Conservation (phyloP, 2,797 vertebrate species). For the Huso huso region DNA sequence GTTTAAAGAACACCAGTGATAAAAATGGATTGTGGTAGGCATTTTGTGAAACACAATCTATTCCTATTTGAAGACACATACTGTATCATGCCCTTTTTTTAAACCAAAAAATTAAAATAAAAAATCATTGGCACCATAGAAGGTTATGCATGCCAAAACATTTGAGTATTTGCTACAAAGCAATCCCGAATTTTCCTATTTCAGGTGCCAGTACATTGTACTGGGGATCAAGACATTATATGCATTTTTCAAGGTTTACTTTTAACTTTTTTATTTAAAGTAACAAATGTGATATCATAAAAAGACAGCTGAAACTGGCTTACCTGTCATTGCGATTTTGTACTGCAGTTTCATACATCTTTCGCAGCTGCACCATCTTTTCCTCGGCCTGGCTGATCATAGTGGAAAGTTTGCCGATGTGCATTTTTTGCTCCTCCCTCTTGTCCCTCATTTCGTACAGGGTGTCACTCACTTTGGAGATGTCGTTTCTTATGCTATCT, state of each 20-base stretch:
- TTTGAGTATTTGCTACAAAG: too few relatives aligned
- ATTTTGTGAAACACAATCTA: background rate
- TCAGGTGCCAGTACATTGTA: too few relatives aligned
- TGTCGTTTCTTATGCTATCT: conserved; percentile 61
- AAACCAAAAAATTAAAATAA: too few relatives aligned
- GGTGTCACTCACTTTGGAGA: conserved; percentile 45
- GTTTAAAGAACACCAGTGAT: too few relatives aligned
- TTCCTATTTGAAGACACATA: too few relatives aligned
- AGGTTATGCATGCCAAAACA: too few relatives aligned
- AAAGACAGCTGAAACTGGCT: background rate
- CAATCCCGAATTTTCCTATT: too few relatives aligned
- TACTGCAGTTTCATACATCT: conserved; percentile 51
- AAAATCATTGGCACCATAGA: too few relatives aligned
- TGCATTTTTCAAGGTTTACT: background rate
- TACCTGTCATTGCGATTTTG: conserved; percentile 70
- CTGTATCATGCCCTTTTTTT: too few relatives aligned
- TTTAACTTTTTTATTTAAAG: background rate
- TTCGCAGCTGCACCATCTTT: conserved; percentile 57
- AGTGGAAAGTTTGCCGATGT: conserved; percentile 54
- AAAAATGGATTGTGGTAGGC: too few relatives aligned
- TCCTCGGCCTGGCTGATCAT: conserved; percentile 54
- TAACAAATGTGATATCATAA: too few relatives aligned
- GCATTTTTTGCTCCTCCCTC: conserved; percentile 55
- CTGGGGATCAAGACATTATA: too few relatives aligned
- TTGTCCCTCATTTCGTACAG: conserved; percentile 60